Evolutionary conservation across 2,797 vertebrate species (phyloP).

Genomic region (Pyrrhura leucotis): DNA sequence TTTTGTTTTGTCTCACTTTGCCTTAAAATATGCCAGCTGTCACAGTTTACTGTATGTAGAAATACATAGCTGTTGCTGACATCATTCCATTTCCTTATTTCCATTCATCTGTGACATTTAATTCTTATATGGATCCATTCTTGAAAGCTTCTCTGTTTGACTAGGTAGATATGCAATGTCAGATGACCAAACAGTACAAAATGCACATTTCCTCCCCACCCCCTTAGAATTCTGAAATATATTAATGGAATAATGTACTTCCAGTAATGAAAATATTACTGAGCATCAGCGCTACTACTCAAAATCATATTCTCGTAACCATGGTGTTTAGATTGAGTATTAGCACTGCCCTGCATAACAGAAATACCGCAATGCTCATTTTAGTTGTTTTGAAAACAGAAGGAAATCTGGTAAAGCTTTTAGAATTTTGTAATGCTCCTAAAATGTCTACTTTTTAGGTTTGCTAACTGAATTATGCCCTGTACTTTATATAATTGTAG

Average conservation of each 20-base stretch:
- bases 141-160: not conserved
- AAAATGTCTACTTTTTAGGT: not conserved
- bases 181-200: not conserved
- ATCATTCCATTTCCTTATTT: not conserved
- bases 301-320: not conserved
- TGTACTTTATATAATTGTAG: not conserved
- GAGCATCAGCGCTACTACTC: not conserved
- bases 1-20: not conserved
- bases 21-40: not conserved
- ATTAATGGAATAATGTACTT: not conserved
- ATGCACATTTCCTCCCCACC: not conserved
- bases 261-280: not conserved
- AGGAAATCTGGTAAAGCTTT: not conserved
- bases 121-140: not conserved
- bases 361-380: not conserved
- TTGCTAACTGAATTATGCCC: not conserved
- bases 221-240: not conserved
- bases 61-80: not conserved
- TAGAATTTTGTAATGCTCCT: not conserved
- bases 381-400: not conserved
- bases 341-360: not conserved
- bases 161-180: not conserved
- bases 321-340: not conserved
- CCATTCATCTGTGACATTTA: not conserved
- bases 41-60: not conserved